Conservation (phyloP, 2,113 vertebrate genomes). For the Myxocyprinus asiaticus region DNA sequence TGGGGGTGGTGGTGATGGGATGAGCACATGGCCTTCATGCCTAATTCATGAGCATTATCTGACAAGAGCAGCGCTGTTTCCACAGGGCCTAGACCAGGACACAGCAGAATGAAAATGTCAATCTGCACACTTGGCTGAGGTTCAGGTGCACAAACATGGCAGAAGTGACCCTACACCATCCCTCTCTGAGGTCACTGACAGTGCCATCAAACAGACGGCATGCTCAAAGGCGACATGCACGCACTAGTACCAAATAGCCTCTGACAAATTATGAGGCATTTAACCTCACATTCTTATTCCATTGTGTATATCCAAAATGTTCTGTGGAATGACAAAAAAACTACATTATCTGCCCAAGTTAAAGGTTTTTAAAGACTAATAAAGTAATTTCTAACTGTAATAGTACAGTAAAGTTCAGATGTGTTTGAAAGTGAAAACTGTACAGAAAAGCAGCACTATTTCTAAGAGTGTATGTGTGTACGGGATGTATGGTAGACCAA, state of each 20-base stretch:
- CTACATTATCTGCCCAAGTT: no score
- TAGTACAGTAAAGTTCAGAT: no score
- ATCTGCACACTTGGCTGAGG: conserved; percentile 56
- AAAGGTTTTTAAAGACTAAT: background rate
- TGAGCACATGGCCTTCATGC: conserved; percentile 59
- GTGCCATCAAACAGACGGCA: conserved; percentile 31
- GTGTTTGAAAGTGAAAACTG: background rate
- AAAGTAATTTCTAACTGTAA: background rate
- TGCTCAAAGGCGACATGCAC: conserved; percentile 26
- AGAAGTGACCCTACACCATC: conserved; percentile 35
- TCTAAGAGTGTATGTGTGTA: no score
- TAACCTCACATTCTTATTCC: background rate
- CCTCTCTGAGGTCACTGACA: conserved; percentile 25
- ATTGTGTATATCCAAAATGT: background rate
- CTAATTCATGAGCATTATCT: conserved; percentile 69
- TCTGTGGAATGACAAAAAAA: no score
- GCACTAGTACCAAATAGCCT: conserved; percentile 14
- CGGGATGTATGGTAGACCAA: no score
- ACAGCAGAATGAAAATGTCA: conserved; percentile 55
- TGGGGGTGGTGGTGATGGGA: conserved; percentile 27
- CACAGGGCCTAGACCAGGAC: conserved; percentile 44
- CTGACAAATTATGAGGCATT: conserved; percentile 22
- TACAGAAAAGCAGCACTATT: background rate
- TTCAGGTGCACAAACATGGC: conserved; percentile 55
- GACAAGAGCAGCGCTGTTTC: conserved; percentile 58